phyloP scores from a whole-genome alignment of 2,113 vertebrate species.

The Rhegmatorhina hoffmannsi region DNA sequence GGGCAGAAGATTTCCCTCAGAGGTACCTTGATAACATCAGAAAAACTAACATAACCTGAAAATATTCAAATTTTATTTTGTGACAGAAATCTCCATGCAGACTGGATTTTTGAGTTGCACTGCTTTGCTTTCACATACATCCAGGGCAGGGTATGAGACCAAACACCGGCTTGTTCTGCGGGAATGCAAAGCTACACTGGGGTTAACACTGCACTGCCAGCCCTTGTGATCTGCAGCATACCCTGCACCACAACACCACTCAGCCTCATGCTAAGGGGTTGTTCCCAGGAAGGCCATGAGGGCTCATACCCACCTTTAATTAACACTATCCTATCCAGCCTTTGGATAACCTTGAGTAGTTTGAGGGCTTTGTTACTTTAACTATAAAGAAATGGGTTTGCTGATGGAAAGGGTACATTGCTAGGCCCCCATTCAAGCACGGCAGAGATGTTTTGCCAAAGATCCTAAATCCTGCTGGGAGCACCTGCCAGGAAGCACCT shows the following conservation, averaged over 20 bases:
- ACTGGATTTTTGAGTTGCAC: background rate
- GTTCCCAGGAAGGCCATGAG: background rate
- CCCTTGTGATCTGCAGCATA: background rate
- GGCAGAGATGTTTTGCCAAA: background rate
- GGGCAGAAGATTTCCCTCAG: background rate
- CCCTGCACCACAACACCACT: background rate
- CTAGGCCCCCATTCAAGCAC: background rate
- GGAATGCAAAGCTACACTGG: background rate
- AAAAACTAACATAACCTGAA: background rate
- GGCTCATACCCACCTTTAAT: background rate
- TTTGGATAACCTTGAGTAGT: background rate
- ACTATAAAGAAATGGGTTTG: background rate
- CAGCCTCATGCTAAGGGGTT: background rate
- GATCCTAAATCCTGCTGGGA: background rate
- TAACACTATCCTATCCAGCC: rapidly evolving
- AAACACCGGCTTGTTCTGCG: background rate
- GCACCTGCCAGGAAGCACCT: background rate
- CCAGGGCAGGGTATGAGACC: background rate
- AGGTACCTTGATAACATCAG: background rate
- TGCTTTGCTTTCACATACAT: background rate
- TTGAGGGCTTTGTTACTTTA: background rate
- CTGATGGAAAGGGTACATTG: background rate
- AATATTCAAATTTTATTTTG: background rate
- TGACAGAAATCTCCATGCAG: background rate
- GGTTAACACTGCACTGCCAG: background rate